Base-by-base conservation (phyloP, 2,888 invertebrate genomes). In the Rhodophaea formosa region DNA sequence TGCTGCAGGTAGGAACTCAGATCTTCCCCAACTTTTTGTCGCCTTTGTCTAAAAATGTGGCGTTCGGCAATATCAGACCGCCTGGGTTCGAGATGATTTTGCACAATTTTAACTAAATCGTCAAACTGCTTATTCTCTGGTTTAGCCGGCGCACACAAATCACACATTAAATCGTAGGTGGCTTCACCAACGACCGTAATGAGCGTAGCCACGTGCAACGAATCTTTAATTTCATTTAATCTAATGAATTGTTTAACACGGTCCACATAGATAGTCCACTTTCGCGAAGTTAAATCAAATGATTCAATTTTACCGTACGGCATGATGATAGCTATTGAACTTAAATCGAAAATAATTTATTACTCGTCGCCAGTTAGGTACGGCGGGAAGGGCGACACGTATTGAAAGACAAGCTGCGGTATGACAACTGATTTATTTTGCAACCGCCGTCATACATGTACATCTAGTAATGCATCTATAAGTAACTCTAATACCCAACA, bases 111-210 rank as follows among this genome's bases (percentile, higher is more conserved):
- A 3, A 59, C 62, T 3, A 68, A 30, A 7, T 62, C 51, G 0
- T 60, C 61, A 45, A 58, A 68, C 3, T 62, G 32, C 59, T 66
- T 66, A 2, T 42, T 32, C 44, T 68, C 66, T 0, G 67, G 66
- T 7, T 10, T 15, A 0, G 7, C 51, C 6, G 67, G 66, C 6
- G 67, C 57, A 53, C 67, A 70, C 17, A 68, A 49, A 51, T 68
- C 65, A 30, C 63, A 66, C 66, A 68, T 67, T 7, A 68, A 53
- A 7, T 58, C 58, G 30, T 71, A 72, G 3, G 67, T 66, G 2
- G 61, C 57, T 14, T 59, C 64, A 12, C 73, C 70, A 3, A 71
- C 68, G 2, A 63, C 54, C 7, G 70, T 70, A 16, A 71, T 64
- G 29, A 71, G 57, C 12, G 63, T 69, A 7, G 71, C 59, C n/a